Evolutionary conservation across 1,140 invertebrate genomes (phyloP).

Genomic region (Eulimnadia texana): DNA sequence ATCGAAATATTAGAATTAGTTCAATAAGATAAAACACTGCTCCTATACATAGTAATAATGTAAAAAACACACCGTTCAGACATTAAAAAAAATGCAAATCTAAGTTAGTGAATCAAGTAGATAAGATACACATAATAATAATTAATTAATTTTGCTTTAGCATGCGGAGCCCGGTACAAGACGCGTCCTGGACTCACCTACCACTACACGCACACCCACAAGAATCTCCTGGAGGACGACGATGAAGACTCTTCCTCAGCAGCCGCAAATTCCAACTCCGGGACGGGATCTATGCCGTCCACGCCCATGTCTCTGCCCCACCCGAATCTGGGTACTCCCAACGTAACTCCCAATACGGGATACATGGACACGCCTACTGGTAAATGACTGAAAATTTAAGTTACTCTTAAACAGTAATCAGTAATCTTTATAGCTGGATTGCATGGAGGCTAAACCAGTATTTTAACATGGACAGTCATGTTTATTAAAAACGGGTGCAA

Average conservation of each 20-base stretch:
- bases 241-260: conserved; percentile 6
- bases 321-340: background rate
- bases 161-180: conserved; percentile 93
- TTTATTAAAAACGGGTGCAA: too few relatives aligned
- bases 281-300: background rate
- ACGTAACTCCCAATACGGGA: background rate
- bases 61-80: too few relatives aligned
- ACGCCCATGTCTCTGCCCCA: background rate
- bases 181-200: conserved; percentile 90
- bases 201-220: conserved; percentile 92
- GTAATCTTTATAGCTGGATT: too few relatives aligned
- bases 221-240: conserved; percentile 35
- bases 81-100: too few relatives aligned
- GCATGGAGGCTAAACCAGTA: too few relatives aligned
- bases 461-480: too few relatives aligned
- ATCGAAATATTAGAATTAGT: too few relatives aligned
- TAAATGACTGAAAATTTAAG: background rate
- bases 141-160: conserved; percentile 33
- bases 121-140: too few relatives aligned
- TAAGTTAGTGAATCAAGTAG: too few relatives aligned
- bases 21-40: too few relatives aligned
- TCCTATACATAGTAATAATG: too few relatives aligned
- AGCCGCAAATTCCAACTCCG: conserved; percentile 1
- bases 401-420: background rate
- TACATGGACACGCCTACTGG: background rate